Conservation (phyloP, 2,113 vertebrate species). For the pig (Sus scrofa) region T2T-Sscrofa CM000817.6:158055001-158055500, state of each 20-base stretch:
- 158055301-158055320: background rate
- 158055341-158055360: background rate
- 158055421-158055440: background rate
- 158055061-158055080: background rate
- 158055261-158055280: background rate
- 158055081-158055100: constrained; percentile 35
- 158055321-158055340: background rate
- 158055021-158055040: background rate
- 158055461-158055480: background rate
- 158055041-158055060: background rate
- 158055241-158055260: background rate
- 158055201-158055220: background rate
- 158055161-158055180: background rate
- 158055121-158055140: background rate
- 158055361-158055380: background rate
- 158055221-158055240: background rate
- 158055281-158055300: background rate
- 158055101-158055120: background rate
- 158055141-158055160: background rate
- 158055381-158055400: background rate
- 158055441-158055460: background rate
- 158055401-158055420: background rate
- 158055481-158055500: background rate
- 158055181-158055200: constrained; percentile 32
- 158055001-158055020: background rate